These are phyloP conservation scores for Varanus salvator DNA, from an alignment of 2,113 vertebrate species.

Conservation along the genomic window DNA sequence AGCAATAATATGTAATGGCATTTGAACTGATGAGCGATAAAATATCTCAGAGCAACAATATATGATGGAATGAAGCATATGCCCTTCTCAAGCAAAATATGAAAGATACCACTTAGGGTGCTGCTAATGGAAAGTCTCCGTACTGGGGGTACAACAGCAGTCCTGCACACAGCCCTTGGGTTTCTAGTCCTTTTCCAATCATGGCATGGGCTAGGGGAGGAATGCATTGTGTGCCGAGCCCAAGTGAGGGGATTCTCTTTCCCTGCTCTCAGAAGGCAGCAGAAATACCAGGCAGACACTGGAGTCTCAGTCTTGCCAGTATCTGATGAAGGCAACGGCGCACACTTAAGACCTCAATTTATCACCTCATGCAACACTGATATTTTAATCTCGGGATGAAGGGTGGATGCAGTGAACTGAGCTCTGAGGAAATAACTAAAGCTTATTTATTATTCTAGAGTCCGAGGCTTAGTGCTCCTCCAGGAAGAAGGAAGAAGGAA, in stretches of 20 bases:
- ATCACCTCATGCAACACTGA: slow-evolving; percentile 32
- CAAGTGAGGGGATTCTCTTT: neutral
- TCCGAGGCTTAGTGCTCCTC: neutral
- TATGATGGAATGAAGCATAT: too few species aligned
- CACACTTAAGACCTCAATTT: slow-evolving; percentile 26
- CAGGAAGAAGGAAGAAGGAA: slow-evolving; percentile 1
- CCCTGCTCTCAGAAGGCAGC: neutral
- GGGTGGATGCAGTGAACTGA: slow-evolving; percentile 16
- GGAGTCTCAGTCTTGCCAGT: neutral
- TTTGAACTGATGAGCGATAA: too few species aligned
- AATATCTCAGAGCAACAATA: too few species aligned
- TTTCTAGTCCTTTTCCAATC: neutral
- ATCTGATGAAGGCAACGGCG: slow-evolving; percentile 20
- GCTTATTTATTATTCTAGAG: slow-evolving; percentile 2
- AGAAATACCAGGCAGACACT: neutral
- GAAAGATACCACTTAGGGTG: too few species aligned
- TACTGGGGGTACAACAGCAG: too few species aligned
- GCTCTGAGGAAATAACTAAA: neutral
- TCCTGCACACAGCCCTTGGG: neutral
- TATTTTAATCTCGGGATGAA: slow-evolving; percentile 24
- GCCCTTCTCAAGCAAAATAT: too few species aligned
- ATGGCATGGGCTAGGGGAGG: too few species aligned
- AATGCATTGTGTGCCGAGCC: neutral
- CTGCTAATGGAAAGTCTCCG: too few species aligned
- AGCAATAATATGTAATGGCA: too few species aligned